Percentiles rank a stretch among this genome's conserved stretches.
Evolutionary conservation across 2,797 vertebrate species (phyloP).

Genomic region (Meda fulgida): DNA sequence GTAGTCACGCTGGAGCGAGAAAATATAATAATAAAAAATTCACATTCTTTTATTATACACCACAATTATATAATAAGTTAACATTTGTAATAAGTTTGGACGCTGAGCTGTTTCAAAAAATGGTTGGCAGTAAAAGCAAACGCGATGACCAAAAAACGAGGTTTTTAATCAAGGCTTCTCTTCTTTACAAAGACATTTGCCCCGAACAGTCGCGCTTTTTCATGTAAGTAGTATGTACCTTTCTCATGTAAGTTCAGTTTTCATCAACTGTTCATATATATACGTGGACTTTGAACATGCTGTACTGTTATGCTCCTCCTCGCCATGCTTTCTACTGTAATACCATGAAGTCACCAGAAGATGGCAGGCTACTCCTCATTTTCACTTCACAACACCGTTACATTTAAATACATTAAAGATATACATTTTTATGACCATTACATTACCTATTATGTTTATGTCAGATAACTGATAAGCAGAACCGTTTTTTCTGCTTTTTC

Average conservation of each 20-base stretch:
- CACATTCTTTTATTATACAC: background rate
- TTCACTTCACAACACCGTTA: background rate
- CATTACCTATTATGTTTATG: background rate
- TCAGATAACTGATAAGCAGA: background rate
- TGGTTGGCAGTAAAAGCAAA: background rate
- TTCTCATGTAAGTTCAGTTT: constrained; percentile 72
- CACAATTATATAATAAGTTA: background rate
- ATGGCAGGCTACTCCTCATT: constrained; percentile 57
- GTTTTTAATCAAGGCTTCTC: constrained; percentile 73
- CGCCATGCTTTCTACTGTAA: constrained; percentile 54
- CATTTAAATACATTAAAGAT: background rate
- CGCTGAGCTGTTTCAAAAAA: background rate
- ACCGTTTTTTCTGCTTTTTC: background rate
- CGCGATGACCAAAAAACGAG: rapidly evolving
- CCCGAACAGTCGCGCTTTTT: constrained; percentile 76
- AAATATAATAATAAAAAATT: background rate
- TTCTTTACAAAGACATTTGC: constrained; percentile 72
- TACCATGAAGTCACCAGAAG: constrained; percentile 62
- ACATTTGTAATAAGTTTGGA: background rate
- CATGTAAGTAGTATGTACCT: constrained; percentile 71
- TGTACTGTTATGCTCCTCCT: background rate
- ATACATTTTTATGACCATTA: background rate
- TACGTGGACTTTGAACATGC: background rate
- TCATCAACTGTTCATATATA: background rate
- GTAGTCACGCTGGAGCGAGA: background rate